Base-by-base conservation (phyloP, 2,888 invertebrate genomes). In the Eumerus sabulonum region DNA sequence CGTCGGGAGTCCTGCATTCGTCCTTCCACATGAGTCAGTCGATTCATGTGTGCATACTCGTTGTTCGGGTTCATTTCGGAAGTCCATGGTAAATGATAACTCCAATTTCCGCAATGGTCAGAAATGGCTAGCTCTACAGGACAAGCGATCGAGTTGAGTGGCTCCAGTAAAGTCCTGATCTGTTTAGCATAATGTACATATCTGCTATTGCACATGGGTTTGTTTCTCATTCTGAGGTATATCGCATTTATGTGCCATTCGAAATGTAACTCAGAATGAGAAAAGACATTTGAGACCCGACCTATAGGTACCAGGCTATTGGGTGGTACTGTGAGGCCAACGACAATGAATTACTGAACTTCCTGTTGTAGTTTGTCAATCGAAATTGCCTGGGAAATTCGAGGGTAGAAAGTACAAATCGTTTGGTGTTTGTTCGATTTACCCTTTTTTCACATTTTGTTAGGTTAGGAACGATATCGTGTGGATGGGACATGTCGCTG, bases 291-390 rank as follows among this genome's bases (percentile, higher is more conserved):
- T 56, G 17, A 27, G 57, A 19, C 56, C 19, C 12, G 17, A 14
- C 12, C 45, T 40, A 18, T 18, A 47, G 11, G 72, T 59, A 59
- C 73, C 73, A 70, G 68, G 54, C 47, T 44, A 16, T 14, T 63
- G 35, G 48, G 45, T 62, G 53, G 66, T 38, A 63, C 60, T n/a
- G n/a, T n/a, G n/a, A n/a, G n/a, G n/a, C n/a, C n/a, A 18, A 14
- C 9, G 40, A 53, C 50, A 40, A 48, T 63, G 62, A 45, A n/a
- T 79, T 68, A 17, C 60, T 64, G 54, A 56, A 74, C 79, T 74
- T 79, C 79, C 79, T 53, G 63, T 79, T 74, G 77, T 77, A 63
- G 77, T 77, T 77, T 77, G 79, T 79, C 79, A 74, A 70, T 56
- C 70, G 13, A 16, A 70, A 70, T 77, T 53, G 67, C 63, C 35